A percentile compares a stretch with the other conserved stretches of the same genome.
These are phyloP conservation scores for Myrmophylax atrothorax DNA, from an alignment of 2,113 vertebrate genomes.

Conservation along the genomic window DNA sequence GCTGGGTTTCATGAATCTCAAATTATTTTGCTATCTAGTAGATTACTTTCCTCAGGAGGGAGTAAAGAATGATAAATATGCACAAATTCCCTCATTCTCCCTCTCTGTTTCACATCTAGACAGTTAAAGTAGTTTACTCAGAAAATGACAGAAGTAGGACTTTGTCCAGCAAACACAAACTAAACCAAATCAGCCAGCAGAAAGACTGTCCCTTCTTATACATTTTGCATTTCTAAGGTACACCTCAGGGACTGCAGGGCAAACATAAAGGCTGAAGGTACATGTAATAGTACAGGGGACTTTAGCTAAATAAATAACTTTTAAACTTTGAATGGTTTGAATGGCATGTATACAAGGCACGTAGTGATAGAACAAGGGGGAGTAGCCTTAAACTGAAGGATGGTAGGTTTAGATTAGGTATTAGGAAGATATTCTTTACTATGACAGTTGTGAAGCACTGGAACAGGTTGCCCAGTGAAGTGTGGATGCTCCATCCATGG, in stretches of 20 bases:
- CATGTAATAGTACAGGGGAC: background rate
- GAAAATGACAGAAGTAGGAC: background rate
- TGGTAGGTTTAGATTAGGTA: background rate
- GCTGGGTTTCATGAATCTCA: slow-evolving; percentile 41
- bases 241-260: background rate
- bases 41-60: slow-evolving; percentile 40
- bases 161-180: background rate
- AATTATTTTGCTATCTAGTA: slow-evolving; percentile 64
- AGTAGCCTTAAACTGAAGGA: background rate
- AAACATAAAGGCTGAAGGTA: background rate
- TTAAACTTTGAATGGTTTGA: background rate
- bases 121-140: background rate
- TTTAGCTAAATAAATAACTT: background rate
- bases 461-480: background rate
- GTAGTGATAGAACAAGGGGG: background rate
- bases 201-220: background rate
- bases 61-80: slow-evolving; percentile 17
- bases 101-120: background rate
- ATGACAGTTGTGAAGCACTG: background rate
- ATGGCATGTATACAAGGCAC: background rate
- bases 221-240: background rate
- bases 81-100: background rate
- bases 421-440: background rate
- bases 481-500: too few relatives aligned
- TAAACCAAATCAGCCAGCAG: background rate